A percentile compares a stretch with the other conserved stretches of the same genome.
phyloP scores from a whole-genome alignment of 2,888 invertebrate genomes.

The Pomacea canaliculata region DNA sequence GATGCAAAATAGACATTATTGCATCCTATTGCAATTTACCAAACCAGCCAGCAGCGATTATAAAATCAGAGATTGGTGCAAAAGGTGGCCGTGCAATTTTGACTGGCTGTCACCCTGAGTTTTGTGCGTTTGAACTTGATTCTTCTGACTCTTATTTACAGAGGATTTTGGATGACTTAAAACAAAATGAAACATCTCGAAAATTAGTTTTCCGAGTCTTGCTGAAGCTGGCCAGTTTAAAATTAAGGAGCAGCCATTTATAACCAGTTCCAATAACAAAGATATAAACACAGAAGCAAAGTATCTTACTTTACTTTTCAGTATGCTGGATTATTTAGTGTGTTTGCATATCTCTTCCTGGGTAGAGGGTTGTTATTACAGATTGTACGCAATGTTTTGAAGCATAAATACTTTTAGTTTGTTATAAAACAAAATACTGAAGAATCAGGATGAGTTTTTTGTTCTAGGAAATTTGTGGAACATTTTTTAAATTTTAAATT shows the following conservation, averaged over 20 bases:
- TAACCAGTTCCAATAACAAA: neutral
- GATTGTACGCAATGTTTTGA: too few species aligned
- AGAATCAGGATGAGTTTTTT: too few species aligned
- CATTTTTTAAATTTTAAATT: too few species aligned
- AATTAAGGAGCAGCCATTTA: neutral
- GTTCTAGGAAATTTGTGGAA: too few species aligned
- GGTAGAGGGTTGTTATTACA: too few species aligned
- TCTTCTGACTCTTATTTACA: constrained; percentile 34
- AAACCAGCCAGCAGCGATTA: constrained; percentile 47
- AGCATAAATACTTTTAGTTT: too few species aligned
- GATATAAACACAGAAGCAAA: neutral
- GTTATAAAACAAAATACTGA: too few species aligned
- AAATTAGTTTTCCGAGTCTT: constrained; percentile 29
- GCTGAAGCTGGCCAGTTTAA: constrained; percentile 16
- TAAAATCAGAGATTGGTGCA: constrained; percentile 48
- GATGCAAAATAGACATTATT: constrained; percentile 25
- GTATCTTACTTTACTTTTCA: neutral
- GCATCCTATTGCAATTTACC: constrained; percentile 39
- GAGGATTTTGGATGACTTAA: constrained; percentile 36
- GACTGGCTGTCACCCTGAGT: constrained; percentile 59
- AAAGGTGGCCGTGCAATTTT: constrained; percentile 56
- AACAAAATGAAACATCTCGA: constrained; percentile 26
- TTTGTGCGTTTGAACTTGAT: constrained; percentile 40
- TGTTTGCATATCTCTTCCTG: too few species aligned
- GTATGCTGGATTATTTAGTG: too few species aligned